Conservation (phyloP, 2,797 vertebrate species). For the Hydrophis major region DNA sequence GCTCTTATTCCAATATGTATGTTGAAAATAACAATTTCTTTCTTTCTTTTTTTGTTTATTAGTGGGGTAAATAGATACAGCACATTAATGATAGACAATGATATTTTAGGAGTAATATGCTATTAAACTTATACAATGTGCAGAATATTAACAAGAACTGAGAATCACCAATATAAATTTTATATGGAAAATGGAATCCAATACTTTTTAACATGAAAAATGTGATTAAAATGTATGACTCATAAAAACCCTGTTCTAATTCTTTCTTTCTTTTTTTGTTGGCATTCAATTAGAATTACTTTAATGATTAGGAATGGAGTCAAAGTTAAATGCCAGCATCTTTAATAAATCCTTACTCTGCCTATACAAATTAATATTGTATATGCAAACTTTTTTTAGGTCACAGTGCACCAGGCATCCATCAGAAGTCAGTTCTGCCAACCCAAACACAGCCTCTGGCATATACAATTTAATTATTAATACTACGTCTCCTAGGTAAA, state of each 20-base stretch:
- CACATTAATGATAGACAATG: conserved; percentile 60
- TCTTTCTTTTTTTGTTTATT: conserved; percentile 53
- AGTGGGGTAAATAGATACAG: conserved; percentile 62
- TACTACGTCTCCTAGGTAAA: conserved; percentile 90
- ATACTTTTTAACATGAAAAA: conserved; percentile 74
- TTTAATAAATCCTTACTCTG: conserved; percentile 83
- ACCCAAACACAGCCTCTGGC: conserved; percentile 87
- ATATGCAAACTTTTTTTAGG: conserved; percentile 87
- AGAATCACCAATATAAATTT: conserved; percentile 67
- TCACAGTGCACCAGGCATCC: conserved; percentile 85
- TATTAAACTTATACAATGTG: conserved; percentile 62
- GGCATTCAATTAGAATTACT: conserved; percentile 79
- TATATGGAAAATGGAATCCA: conserved; percentile 67
- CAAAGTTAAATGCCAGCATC: conserved; percentile 76
- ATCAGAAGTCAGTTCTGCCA: conserved; percentile 85
- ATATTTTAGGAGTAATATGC: conserved; percentile 60
- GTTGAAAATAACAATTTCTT: conserved; percentile 15
- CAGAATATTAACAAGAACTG: conserved; percentile 68
- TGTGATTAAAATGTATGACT: conserved; percentile 83
- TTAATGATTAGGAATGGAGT: conserved; percentile 77
- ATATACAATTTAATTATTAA: conserved; percentile 97
- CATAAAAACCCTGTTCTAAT: conserved; percentile 75
- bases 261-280: conserved; percentile 54
- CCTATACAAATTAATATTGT: conserved; percentile 81
- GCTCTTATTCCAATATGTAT: conserved; percentile 54